Evolutionary conservation across 1,140 invertebrate species (phyloP), one percentile per base, ranked within the genome.

Genomic region (Drosophila quadrilineata): DNA sequence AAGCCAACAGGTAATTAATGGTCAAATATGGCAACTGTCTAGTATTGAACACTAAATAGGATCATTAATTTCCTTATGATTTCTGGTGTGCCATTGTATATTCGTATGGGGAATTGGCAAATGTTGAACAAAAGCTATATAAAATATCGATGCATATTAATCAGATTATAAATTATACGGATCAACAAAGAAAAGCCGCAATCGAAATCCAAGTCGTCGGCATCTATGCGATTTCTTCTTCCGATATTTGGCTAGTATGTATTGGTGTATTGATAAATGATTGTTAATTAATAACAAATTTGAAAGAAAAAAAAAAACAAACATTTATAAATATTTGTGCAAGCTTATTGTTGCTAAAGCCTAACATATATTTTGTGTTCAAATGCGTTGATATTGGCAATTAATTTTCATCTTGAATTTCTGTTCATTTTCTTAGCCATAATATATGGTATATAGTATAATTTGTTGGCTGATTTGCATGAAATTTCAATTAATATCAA

Each of bases 231-330:
- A 49, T 53, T 63, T n/a, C n/a, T n/a, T n/a, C n/a, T n/a, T 46
- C 38, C 59, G 46, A 69, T 71, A 56, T 68, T 65, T 63, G 59
- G 56, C 65, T 54, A 53, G 38, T 69, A 33, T 41, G 54, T 57
- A 26, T n/a, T 26, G 48, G 12, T n/a, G 24, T 62, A 50, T 53
- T 75, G 71, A 75, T 75, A 75, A 80, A 80, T 80, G 71, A 60
- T 54, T 72, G 57, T 65, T 80, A 80, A 80, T 80, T 80, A 80
- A 80, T 80, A 75, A 80, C 71, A 75, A 80, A 71, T 79, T 75
- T 82, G 60, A 75, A 45, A 49, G 16, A 57, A 53, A 41, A 71
- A 46, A 41, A 45, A 38, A 40, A 28, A 67, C 33, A 50, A 16
- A 41, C 33, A 65, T 54, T 75, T 46, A 75, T 65, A 75, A 75